A percentile compares a stretch with the other conserved stretches of the same genome.
Conservation (phyloP, 2,797 vertebrate species). For the Trachops cirrhosus region DNA sequence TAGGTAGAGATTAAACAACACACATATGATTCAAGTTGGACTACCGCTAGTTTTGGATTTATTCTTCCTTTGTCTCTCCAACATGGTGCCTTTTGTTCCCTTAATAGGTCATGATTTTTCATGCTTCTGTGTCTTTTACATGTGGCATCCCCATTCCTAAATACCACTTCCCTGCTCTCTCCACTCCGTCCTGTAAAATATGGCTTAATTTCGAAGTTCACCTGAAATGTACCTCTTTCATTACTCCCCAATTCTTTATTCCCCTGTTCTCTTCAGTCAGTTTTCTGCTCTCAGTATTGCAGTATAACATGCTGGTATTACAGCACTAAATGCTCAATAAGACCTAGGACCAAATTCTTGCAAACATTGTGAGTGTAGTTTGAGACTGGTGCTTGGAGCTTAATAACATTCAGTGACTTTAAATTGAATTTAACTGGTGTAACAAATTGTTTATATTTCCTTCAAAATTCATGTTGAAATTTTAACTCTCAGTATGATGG, state of each 20-base stretch:
- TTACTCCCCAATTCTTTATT: not conserved
- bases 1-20: not conserved
- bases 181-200: not conserved
- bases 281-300: not conserved
- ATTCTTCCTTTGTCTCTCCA: not conserved
- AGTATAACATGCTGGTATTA: not conserved
- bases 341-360: not conserved
- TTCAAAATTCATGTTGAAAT: not conserved
- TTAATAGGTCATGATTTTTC: not conserved
- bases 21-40: not conserved
- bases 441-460: not conserved
- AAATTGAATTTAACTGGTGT: not conserved
- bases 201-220: not conserved
- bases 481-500: not conserved
- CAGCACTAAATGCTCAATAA: not conserved
- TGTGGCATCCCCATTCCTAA: not conserved
- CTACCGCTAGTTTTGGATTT: not conserved
- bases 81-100: not conserved
- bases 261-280: not conserved
- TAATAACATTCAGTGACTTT: not conserved
- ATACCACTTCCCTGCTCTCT: not conserved
- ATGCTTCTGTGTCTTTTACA: not conserved
- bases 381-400: not conserved
- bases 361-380: not conserved
- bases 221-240: not conserved